Evolutionary conservation across 2,888 invertebrate genomes (phyloP).

Genomic region (Drosophila longiperda): DNA sequence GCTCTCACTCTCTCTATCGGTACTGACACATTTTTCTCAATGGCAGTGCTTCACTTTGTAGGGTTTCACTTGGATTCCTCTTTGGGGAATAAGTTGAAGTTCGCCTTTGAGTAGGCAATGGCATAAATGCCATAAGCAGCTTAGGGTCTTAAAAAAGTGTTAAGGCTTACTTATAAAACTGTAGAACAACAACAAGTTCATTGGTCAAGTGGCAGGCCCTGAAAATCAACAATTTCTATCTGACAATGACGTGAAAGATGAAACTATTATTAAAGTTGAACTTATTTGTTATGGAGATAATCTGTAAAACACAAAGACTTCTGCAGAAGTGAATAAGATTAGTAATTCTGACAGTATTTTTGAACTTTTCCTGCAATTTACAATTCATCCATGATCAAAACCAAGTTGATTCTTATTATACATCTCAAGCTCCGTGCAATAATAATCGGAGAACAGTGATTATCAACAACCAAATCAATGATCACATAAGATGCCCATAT

Average conservation of each 20-base stretch:
- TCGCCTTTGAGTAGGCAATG: slow-evolving; percentile 26
- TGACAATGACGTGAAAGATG: slow-evolving; percentile 17
- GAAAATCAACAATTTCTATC: background rate
- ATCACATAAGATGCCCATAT: slow-evolving; percentile 13
- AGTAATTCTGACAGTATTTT: background rate
- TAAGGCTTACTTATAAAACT: slow-evolving; percentile 36
- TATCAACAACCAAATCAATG: background rate
- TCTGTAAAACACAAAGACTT: background rate
- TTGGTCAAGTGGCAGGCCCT: slow-evolving; percentile 49
- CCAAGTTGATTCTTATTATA: background rate
- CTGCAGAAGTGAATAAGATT: background rate
- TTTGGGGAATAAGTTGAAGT: slow-evolving; percentile 51
- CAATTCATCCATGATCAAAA: background rate
- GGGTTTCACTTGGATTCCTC: slow-evolving; percentile 43
- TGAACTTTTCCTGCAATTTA: background rate
- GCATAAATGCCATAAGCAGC: slow-evolving; percentile 44
- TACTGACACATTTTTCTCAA: slow-evolving; percentile 50
- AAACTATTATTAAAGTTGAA: background rate
- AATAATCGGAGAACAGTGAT: background rate
- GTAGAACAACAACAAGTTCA: slow-evolving; percentile 42
- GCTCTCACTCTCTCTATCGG: background rate
- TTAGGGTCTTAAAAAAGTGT: slow-evolving; percentile 58
- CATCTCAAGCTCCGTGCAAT: background rate
- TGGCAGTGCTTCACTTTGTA: slow-evolving; percentile 48
- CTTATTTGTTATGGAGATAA: background rate